Base-by-base conservation (phyloP, 2,888 invertebrate genomes). In the Macrophya alboannulata region DNA sequence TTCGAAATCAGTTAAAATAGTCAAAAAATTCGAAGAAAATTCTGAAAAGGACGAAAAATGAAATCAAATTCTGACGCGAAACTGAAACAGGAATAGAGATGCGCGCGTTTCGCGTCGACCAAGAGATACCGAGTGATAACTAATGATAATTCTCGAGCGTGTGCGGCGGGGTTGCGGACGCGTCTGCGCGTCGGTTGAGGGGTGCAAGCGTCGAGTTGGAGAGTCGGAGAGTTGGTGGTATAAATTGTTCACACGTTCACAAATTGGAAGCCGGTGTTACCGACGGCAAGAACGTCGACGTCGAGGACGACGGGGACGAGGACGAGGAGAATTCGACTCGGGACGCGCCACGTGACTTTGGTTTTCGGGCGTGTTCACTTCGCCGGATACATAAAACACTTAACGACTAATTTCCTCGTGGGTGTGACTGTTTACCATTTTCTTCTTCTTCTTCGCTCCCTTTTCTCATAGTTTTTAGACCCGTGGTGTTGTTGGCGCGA, bases 381-480 rank as follows among this genome's bases (percentile, higher is more conserved):
- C 62, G 86, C 89, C 87, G 92, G 92, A 92, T 90, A 89, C 91
- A 91, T 92, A 92, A 92, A 92, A 91, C 91, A 90, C 90, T 91
- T 92, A 90, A 90, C 90, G 88, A 87, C 90, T 91, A 91, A 92
- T 92, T 91, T 92, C 90, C 90, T 89, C 88, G 89, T 87, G 89
- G 85, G 89, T 88, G 88, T 88, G 87, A 85, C 85, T 87, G 86
- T 86, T 86, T 83, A 85, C 59, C 74, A 48, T 40, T 86, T 82
- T 86, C 43, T 85, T 86, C 86, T 86, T 68, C 62, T 62, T 37
- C 76, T 86, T 77, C 4, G 55, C 79, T 87, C 87, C 84, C 87
- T 31, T 21, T 43, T 48, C 31, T 48, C 37, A 17, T 3, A 17
- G 25, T 55, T 25, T n/a, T 77, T 51, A 37, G 4, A 0, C 48